These are phyloP conservation scores for Paraescarpia echinospica DNA, from an alignment of 1,140 invertebrate species.

Conservation along the genomic window DNA sequence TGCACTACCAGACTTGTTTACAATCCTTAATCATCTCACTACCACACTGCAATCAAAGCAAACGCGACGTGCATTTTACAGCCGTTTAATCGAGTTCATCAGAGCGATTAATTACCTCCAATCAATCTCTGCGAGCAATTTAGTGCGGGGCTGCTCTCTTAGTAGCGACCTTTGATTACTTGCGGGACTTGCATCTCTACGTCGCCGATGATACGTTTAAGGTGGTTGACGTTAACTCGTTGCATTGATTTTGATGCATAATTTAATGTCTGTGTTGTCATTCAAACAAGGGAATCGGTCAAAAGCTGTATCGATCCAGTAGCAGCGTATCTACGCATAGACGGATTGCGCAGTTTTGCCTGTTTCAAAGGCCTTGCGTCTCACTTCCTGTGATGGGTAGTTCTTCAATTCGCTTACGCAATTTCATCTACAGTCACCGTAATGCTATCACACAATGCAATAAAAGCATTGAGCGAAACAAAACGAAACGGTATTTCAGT, in stretches of 20 bases:
- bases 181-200: background rate
- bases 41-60: background rate
- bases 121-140: background rate
- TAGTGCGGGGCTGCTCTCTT: background rate
- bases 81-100: background rate
- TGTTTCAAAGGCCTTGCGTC: background rate
- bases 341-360: background rate
- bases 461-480: background rate
- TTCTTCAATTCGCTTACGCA: background rate
- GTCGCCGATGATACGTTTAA: background rate
- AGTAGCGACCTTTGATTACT: background rate
- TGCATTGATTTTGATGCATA: conserved; percentile 6
- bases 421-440: background rate
- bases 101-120: background rate
- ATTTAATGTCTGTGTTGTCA: conserved; percentile 6
- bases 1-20: background rate
- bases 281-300: background rate
- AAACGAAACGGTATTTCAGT: background rate
- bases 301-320: background rate
- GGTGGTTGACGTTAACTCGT: background rate
- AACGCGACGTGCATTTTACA: background rate
- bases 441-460: background rate
- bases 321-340: background rate
- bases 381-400: background rate
- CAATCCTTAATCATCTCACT: background rate